phyloP scores from a whole-genome alignment of 2,888 invertebrate genomes.

The Lepidochrysops patricia region DNA sequence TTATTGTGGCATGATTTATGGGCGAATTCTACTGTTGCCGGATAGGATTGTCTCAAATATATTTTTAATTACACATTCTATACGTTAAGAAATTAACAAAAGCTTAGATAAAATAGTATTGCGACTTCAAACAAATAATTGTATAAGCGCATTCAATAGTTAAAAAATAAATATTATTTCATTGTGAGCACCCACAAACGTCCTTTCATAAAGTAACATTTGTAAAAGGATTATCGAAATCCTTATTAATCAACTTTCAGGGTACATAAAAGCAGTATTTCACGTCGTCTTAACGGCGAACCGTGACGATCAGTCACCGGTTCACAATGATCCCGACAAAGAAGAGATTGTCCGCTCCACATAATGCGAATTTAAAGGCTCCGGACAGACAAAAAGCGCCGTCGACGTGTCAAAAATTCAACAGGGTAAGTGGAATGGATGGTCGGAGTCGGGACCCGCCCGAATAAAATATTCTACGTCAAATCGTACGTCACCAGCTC shows the following conservation, averaged over 20 bases:
- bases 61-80: neutral
- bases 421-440: slow-evolving; percentile 73
- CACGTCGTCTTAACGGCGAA: slow-evolving; percentile 25
- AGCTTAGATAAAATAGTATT: neutral
- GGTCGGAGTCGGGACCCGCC: slow-evolving; percentile 46
- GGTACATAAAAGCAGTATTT: slow-evolving; percentile 19
- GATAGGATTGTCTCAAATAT: neutral
- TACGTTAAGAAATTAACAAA: neutral
- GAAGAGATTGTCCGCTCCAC: slow-evolving; percentile 33
- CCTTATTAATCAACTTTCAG: slow-evolving; percentile 1
- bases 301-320: slow-evolving; percentile 29
- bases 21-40: neutral
- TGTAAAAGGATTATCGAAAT: neutral
- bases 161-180: neutral
- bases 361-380: slow-evolving; percentile 62
- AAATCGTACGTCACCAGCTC: slow-evolving; percentile 71
- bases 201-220: neutral
- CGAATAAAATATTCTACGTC: slow-evolving; percentile 71
- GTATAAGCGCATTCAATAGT: neutral
- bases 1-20: neutral
- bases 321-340: slow-evolving; percentile 32
- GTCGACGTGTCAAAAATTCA: slow-evolving; percentile 70
- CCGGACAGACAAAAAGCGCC: slow-evolving; percentile 53
- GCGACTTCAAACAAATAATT: neutral
- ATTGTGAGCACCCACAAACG: neutral